A percentile compares a stretch with the other conserved stretches of the same genome.
Conservation (phyloP, 1,140 invertebrate genomes). For the Homarus americanus region DNA sequence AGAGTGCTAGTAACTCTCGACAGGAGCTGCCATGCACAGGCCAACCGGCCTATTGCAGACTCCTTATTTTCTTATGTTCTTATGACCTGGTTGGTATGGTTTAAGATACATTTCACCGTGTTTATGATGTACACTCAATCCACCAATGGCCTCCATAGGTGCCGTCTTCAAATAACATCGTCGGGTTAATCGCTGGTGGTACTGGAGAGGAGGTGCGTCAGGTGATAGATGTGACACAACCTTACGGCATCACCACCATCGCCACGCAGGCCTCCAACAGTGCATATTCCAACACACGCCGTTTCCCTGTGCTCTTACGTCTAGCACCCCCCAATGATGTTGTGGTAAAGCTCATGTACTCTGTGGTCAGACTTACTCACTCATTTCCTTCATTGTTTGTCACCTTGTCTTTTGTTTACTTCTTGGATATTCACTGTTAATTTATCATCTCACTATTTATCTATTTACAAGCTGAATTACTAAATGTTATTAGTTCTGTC, state of each 20-base stretch:
- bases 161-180: slow-evolving; percentile 73
- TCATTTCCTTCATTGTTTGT: no score
- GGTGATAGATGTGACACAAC: slow-evolving; percentile 73
- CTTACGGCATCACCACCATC: slow-evolving; percentile 75
- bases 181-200: slow-evolving; percentile 75
- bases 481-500: not conserved
- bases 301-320: slow-evolving; percentile 76
- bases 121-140: not conserved
- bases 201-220: slow-evolving; percentile 68
- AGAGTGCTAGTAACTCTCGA: no score
- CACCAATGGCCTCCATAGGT: slow-evolving; percentile 47
- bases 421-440: no score
- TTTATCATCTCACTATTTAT: no score
- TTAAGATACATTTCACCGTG: no score
- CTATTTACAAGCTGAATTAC: not conserved
- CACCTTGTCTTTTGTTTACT: no score
- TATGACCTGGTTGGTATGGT: no score
- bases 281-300: slow-evolving; percentile 73
- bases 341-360: no score
- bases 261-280: slow-evolving; percentile 75
- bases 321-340: slow-evolving; percentile 29
- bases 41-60: no score
- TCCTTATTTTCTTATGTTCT: no score
- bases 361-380: no score
- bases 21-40: no score